Evolutionary conservation across 2,888 invertebrate genomes (phyloP), one percentile per base, ranked within the genome.

Genomic region (Drosophila demipolita): DNA sequence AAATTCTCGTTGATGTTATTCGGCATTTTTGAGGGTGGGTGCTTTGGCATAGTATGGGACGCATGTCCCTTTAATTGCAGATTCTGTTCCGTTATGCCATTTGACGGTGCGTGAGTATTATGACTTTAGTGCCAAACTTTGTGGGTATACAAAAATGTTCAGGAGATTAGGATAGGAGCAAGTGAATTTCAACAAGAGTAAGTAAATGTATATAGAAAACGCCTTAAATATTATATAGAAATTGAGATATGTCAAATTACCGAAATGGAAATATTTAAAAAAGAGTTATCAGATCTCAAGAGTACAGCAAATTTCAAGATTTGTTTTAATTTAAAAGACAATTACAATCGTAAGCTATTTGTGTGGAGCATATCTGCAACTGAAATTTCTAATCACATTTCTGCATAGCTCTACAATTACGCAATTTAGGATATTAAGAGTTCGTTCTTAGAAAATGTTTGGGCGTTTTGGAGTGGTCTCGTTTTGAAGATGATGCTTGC

Each of bases 61-160:
- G 79, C 64, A 72, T 78, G 79, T 67, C 66, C 72, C 35, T 72
- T 78, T 78, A 79, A 78, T 79, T 79, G 78, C 79, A 75, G 72
- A 75, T 50, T 78, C 65, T 45, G 66, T 60, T 57, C 38, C 38
- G 40, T 45, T 45, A 23, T 45, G 15, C 33, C 49, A 49, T 29
- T 68, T 53, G 33, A 33, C 45, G 3, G 36, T 50, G 49, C 38
- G 15, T 38, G 26, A 20, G 52, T 40, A 58, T 57, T 74, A 63
- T 60, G 36, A 57, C 48, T 70, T 58, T 60, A 64, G 64, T 52
- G 52, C 45, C 36, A 36, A 29, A 35, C 55, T 54, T 54, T 61
- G 20, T 54, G 32, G 36, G 6, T 32, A 17, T 32, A 17, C 15
- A 38, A 40, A 54, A 54, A 54, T 23, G 23, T 40, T 29, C 3